These are phyloP conservation scores for Alloplasta piceator DNA, from an alignment of 2,888 invertebrate species.

Conservation along the genomic window DNA sequence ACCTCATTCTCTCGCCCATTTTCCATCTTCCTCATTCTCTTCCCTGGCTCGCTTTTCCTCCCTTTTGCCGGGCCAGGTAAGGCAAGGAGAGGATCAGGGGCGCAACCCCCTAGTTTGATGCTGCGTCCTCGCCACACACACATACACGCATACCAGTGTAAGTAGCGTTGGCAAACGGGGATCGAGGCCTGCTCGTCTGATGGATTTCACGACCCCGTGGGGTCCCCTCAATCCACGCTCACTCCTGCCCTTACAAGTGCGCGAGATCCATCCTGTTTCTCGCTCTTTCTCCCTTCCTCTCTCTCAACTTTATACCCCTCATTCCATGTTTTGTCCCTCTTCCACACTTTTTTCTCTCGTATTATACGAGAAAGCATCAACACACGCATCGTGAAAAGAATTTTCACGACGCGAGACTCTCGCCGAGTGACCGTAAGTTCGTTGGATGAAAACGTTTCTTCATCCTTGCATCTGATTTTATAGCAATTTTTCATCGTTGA, in stretches of 20 bases:
- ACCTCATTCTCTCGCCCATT: conserved; percentile 33
- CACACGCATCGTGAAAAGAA: conserved; percentile 42
- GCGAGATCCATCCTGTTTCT: conserved; percentile 53
- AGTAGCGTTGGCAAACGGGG: conserved; percentile 78
- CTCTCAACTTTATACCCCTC: conserved; percentile 38
- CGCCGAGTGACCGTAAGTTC: conserved; percentile 10
- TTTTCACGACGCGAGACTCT: conserved; percentile 30
- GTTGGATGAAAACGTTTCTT: conserved; percentile 9
- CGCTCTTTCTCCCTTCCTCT: conserved; percentile 39
- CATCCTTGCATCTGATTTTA: not conserved
- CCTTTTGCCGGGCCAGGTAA: conserved; percentile 31
- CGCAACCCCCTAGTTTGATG: conserved; percentile 73
- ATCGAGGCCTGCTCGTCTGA: conserved; percentile 77
- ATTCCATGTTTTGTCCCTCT: conserved; percentile 58
- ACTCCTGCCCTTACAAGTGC: conserved; percentile 69
- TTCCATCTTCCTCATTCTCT: conserved; percentile 30
- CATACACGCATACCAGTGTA: conserved; percentile 66
- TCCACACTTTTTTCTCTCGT: conserved; percentile 47
- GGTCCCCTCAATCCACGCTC: conserved; percentile 80
- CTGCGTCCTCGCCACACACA: conserved; percentile 71
- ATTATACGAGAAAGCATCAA: conserved; percentile 46
- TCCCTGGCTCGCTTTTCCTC: not conserved
- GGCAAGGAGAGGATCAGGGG: conserved; percentile 61
- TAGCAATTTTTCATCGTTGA: not conserved
- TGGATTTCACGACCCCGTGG: conserved; percentile 81